phyloP scores from a whole-genome alignment of 2,888 invertebrate genomes.

The Pomacea canaliculata region DNA sequence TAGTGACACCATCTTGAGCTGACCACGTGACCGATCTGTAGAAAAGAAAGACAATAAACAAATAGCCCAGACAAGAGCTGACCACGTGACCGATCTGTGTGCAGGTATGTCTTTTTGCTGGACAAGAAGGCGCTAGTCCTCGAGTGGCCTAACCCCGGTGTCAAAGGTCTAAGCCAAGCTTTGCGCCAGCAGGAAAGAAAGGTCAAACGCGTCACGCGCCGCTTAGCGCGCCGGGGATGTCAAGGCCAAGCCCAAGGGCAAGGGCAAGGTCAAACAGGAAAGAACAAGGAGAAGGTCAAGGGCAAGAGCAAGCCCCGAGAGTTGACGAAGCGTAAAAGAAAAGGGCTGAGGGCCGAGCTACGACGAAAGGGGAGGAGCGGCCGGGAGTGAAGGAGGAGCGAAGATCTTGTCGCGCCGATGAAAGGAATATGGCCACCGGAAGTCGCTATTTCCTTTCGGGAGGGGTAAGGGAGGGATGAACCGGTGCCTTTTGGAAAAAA shows the following conservation, averaged over 20 bases:
- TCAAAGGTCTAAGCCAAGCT: slow-evolving; percentile 11
- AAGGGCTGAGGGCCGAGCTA: not conserved
- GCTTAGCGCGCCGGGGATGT: slow-evolving; percentile 33
- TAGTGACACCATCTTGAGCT: too few relatives aligned
- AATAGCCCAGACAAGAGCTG: too few relatives aligned
- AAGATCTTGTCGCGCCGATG: too few relatives aligned
- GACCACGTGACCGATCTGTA: too few relatives aligned
- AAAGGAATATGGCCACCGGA: not conserved
- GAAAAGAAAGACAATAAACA: too few relatives aligned
- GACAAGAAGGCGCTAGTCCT: slow-evolving; percentile 34
- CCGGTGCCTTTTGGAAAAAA: too few relatives aligned
- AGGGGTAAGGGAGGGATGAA: too few relatives aligned
- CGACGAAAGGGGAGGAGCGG: not conserved
- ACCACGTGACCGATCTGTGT: not conserved
- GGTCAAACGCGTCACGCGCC: slow-evolving; percentile 26
- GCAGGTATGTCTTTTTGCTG: slow-evolving; percentile 37
- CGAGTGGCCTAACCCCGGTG: slow-evolving; percentile 19
- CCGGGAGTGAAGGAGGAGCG: too few relatives aligned
- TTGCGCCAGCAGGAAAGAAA: slow-evolving; percentile 29
- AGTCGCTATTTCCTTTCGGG: not conserved
- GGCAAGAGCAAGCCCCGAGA: slow-evolving; percentile 5
- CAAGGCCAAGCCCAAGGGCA: not conserved
- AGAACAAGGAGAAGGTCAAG: not conserved
- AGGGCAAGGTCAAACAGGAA: not conserved
- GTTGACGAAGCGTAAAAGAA: slow-evolving; percentile 4